phyloP scores from a whole-genome alignment of 2,888 invertebrate genomes.

The Monopis laevigella region DNA sequence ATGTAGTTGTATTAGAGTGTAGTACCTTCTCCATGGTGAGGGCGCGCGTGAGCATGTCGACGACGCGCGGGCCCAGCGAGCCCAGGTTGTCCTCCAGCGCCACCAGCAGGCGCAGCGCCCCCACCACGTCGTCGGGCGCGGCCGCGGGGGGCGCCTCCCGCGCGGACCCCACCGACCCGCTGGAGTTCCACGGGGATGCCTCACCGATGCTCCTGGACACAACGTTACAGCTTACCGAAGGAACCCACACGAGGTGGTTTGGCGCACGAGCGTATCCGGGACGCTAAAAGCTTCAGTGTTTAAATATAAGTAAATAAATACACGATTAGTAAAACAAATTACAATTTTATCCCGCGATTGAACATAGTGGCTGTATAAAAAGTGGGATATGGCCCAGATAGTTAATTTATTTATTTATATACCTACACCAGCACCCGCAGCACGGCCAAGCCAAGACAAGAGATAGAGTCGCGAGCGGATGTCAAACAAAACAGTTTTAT shows the following conservation, averaged over 20 bases:
- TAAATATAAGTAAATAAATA: too few species aligned
- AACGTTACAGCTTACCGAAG: constrained; percentile 23
- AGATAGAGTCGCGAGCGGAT: too few species aligned
- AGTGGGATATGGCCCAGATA: too few species aligned
- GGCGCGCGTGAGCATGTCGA: constrained; percentile 79
- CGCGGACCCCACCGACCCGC: constrained; percentile 16
- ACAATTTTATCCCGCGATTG: too few species aligned
- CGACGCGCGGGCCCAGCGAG: constrained; percentile 83
- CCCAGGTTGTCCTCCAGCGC: constrained; percentile 86
- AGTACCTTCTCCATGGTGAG: constrained; percentile 77
- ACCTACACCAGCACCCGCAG: too few species aligned
- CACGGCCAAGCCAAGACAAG: too few species aligned
- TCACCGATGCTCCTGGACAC: background rate
- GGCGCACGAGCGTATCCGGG: constrained; percentile 16
- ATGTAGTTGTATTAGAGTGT: too few species aligned
- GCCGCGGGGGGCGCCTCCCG: constrained; percentile 29
- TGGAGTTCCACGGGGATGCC: background rate
- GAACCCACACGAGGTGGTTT: constrained; percentile 19
- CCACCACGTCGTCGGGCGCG: constrained; percentile 68
- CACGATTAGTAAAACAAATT: too few species aligned
- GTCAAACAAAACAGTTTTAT: too few species aligned
- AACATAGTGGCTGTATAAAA: too few species aligned
- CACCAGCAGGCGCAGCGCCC: constrained; percentile 77
- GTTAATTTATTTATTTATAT: too few species aligned
- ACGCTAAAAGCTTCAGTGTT: too few species aligned